Evolutionary conservation across 2,113 vertebrate genomes (phyloP), one percentile per base, ranked within the genome.

Genomic region (Suricata suricatta): DNA sequence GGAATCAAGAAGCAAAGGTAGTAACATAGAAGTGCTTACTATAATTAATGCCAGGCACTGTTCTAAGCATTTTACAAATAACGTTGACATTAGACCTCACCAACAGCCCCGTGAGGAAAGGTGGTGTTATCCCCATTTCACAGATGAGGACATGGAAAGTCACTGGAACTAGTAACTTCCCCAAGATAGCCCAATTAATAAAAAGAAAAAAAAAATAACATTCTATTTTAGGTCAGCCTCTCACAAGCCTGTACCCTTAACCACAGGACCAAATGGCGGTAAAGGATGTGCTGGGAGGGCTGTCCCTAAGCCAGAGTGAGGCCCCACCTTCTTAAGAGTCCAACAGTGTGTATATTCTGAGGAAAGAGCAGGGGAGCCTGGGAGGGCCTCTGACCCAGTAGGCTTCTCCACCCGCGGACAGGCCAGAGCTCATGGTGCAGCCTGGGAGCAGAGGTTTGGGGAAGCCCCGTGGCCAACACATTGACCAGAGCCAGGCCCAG

Each of bases 271-370:
- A 60, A 13, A 21, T 1, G 12, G 50, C 88, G 23, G 33, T 9
- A 60, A 63, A 69, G 23, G 17, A 2, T 2, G 38, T 44, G 6
- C 64, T 8, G 21, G 41, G 29, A 50, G 21, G 35, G 14, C n/a
- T 17, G 21, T 29, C 44, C 89, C 76, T 17, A 33, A 63, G 50
- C 33, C 31, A 76, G 16, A 63, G 50, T 11, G 19, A 57, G 38
- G 47, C 9, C n/a, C 92, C 76, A 11, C 29, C 41, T 69, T 52
- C 54, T 7, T 0, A 0, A 5, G 41, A 79, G 44, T 29, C 17
- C 5, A 4, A 23, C 31, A 21, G 50, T n/a, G 66, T 57, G 2
- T 52, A 3, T 5, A 7, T 3, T 5, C 10, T 27, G 50, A 2
- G 38, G 38, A 50, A 76, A 29, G 12, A 68, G 21, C 27, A n/a